Evolutionary conservation across 2,113 vertebrate genomes (phyloP), one percentile per base, ranked within the genome.

Genomic region (Sclerurus mexicanus): DNA sequence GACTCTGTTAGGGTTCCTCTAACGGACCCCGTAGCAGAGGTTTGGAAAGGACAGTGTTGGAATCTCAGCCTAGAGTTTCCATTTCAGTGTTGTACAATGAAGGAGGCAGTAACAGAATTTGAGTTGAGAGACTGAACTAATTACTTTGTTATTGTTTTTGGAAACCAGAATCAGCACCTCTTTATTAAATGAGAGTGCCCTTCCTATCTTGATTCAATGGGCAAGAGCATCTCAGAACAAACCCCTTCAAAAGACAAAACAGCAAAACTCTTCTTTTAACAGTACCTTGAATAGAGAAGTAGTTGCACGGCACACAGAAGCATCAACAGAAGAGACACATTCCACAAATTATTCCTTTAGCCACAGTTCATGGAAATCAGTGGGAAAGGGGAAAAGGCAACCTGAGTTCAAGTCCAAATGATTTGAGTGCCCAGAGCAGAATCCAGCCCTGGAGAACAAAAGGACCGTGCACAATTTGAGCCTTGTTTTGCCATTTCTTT

Each of bases 391-490:
- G 31, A 63, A 95, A 81, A 82, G 20, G 40, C 53, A 80, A 53
- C 21, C 13, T 12, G 22, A 59, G 31, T 62, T 71, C 28, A 52
- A 53, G 19, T 30, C 40, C 2, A 0, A 83, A 39, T 0, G 0
- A 46, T 40, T 16, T 40, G 18, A 77, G 77, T 27, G 33, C 12
- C 44, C 52, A 49, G 44, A 30, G 5, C 24, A 64, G 53, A 85
- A 63, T 39, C 39, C 21, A 28, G 53, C 23, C 59, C 59, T 77
- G 12, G 7, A 92, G 13, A 27, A 9, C 30, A 89, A 44, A 53
- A 53, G 0, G 1, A 22, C 21, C 0, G 2, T 5, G 9, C 35
- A 62, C 3, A 4, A 35, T 63, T 5, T 24, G 27, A 66, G 59
- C 4, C 58, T n/a, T 47, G 13, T 14, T n/a, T n/a, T 69, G 7